Evolutionary conservation across 1,140 invertebrate species (phyloP), one percentile per base, ranked within the genome.

Genomic region (Andrena cerasifolii): DNA sequence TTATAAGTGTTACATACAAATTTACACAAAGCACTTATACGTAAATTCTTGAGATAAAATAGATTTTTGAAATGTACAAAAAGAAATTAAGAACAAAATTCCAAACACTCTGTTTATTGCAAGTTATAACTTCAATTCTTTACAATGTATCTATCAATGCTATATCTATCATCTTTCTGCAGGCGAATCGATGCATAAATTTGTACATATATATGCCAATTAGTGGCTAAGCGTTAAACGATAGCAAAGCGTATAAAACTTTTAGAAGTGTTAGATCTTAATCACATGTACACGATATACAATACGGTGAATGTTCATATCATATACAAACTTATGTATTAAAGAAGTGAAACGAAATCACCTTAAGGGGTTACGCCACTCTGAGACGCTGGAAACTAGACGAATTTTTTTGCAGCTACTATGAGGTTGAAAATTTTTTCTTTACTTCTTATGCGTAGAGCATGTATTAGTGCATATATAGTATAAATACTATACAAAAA

Each of bases 11-110:
- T 16, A 5, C 12, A 63, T 40, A 51, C 28, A 62, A 45, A 63
- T 53, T 16, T 53, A 63, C n/a, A 40, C 47, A 62, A 62, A 47
- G 14, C 18, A 36, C 10, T n/a, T 0, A 26, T 40, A 63, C 21
- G 18, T 18, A 3, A 51, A 28, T 16, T 40, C 7, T 14, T 0
- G 31, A 36, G 31, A 33, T 7, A 51, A 16, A 28, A 72, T 40
- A 16, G 4, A 24, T n/a, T n/a, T 0, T 10, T n/a, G 28, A 14
- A 24, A 47, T 7, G 33, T 58, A 54, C 24, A 10, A 51, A 70
- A 40, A 51, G 8, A 43, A 77, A 71, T 12, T 43, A 40, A 43
- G 0, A 71, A 53, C 12, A 77, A 71, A n/a, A 76, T 49, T 76
- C 5, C 4, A 68, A 28, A 21, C 1, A 61, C 24, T 53, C 1